Conservation (phyloP, 2,113 vertebrate genomes). For the Abramis brama region DNA sequence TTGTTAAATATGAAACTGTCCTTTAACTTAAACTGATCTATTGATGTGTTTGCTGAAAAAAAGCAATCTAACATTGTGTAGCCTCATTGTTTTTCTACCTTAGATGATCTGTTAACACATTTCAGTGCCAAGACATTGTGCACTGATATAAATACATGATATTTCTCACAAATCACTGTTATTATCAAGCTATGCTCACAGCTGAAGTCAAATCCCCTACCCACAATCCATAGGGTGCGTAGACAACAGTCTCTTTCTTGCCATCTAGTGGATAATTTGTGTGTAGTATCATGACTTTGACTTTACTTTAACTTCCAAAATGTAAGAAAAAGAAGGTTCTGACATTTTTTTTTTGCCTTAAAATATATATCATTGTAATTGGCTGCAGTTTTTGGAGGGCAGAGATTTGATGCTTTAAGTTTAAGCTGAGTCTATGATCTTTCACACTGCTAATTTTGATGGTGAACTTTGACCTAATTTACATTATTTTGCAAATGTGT, state of each 20-base stretch:
- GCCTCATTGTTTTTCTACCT: not conserved
- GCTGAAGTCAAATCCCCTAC: constrained; percentile 7
- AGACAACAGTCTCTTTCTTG: not conserved
- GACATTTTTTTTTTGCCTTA: not conserved
- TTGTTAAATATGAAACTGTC: not conserved
- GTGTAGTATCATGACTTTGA: not conserved
- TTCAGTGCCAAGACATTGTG: not conserved
- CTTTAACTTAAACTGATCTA: not conserved
- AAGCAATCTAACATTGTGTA: not conserved
- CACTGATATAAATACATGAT: not conserved
- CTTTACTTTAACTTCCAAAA: not conserved
- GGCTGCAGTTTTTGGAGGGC: not conserved
- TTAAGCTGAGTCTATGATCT: not conserved
- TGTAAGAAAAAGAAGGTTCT: not conserved
- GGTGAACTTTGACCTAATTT: constrained; percentile 31
- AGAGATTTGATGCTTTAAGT: not conserved
- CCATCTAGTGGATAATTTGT: constrained; percentile 12
- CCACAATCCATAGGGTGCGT: not conserved
- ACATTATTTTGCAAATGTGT: not conserved
- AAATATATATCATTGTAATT: not conserved
- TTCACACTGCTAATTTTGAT: not conserved
- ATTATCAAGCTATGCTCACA: constrained; percentile 10
- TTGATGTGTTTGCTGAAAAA: not conserved
- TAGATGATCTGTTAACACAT: not conserved
- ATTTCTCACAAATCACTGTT: constrained; percentile 16